Percentiles rank a stretch among this genome's conserved stretches.
Evolutionary conservation across 2,797 vertebrate species (phyloP).

Genomic region (Pseudopleuronectes americanus): DNA sequence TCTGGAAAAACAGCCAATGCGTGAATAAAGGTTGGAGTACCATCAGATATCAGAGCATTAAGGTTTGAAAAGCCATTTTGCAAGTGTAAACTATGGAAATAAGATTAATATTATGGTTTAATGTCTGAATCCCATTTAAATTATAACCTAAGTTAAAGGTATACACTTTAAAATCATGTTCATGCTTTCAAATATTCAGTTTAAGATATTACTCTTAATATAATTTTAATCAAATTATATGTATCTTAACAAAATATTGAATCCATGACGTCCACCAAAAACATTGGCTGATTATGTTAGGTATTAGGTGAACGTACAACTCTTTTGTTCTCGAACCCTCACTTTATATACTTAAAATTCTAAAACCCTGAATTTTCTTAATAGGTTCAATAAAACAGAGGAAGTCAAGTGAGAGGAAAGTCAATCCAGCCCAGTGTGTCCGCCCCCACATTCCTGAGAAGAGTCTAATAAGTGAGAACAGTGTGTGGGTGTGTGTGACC

Average conservation of each 20-base stretch:
- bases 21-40: not conserved
- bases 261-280: too few relatives aligned
- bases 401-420: not conserved
- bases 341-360: not conserved
- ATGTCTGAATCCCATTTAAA: too few relatives aligned
- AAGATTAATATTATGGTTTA: too few relatives aligned
- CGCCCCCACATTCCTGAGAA: constrained; percentile 4
- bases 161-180: too few relatives aligned
- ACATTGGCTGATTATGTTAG: too few relatives aligned
- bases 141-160: too few relatives aligned
- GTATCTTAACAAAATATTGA: not conserved
- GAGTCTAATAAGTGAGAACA: constrained; percentile 12
- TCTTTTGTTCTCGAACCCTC: not conserved
- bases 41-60: not conserved
- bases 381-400: not conserved
- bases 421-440: not conserved
- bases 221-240: too few relatives aligned
- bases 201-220: too few relatives aligned
- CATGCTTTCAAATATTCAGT: too few relatives aligned
- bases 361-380: not conserved
- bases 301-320: not conserved
- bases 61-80: too few relatives aligned
- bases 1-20: not conserved
- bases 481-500: not conserved
- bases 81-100: too few relatives aligned